Conservation (phyloP, 2,797 vertebrate genomes). For the Falco cherrug region DNA sequence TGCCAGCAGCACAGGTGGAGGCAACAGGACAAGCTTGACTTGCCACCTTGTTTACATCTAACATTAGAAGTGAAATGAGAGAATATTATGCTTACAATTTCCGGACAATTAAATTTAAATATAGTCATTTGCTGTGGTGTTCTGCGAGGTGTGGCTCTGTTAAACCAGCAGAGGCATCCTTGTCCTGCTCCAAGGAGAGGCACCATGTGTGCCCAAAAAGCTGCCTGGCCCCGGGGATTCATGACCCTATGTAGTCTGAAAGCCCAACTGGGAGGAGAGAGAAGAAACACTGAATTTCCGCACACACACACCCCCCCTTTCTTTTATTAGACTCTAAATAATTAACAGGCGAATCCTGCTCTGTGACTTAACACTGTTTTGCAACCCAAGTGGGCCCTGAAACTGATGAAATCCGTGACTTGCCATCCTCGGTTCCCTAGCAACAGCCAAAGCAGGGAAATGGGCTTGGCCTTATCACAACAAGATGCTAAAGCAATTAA, state of each 20-base stretch:
- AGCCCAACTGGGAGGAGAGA: not conserved
- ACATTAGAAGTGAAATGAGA: not conserved
- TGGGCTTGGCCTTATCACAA: conserved; percentile 62
- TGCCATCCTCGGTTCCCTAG: conserved; percentile 77
- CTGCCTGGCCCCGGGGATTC: not conserved
- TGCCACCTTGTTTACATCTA: not conserved
- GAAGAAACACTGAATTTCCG: not conserved
- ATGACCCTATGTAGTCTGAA: not conserved
- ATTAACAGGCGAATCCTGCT: conserved; percentile 60
- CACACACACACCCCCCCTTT: not conserved
- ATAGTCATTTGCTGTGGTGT: not conserved
- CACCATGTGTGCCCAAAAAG: not conserved
- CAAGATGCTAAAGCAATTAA: conserved; percentile 75
- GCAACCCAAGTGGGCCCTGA: conserved; percentile 45
- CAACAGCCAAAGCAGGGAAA: conserved; percentile 74
- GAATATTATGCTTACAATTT: conserved; percentile 6
- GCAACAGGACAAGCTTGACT: not conserved
- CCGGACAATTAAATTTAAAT: not conserved
- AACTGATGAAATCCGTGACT: conserved; percentile 59
- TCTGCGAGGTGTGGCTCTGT: not conserved
- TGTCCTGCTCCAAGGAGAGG: not conserved
- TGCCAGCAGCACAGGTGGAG: not conserved
- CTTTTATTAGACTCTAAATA: conserved; percentile 60
- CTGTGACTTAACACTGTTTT: conserved; percentile 44
- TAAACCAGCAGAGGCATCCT: not conserved